phyloP scores from a whole-genome alignment of 2,113 vertebrate genomes.

The Taxidea taxus region DNA sequence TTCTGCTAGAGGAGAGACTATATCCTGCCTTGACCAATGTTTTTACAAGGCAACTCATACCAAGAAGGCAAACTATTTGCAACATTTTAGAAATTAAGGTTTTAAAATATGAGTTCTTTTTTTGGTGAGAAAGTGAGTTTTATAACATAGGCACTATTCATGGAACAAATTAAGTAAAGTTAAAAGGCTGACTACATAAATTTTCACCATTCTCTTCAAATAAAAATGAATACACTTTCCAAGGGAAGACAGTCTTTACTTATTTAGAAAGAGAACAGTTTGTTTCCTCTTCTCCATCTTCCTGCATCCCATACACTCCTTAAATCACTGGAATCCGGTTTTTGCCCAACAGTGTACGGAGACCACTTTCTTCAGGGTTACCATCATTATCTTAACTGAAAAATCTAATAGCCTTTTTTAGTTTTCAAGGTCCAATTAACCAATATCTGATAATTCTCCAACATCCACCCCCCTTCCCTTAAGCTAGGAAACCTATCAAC shows the following conservation, averaged over 20 bases:
- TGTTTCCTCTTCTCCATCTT: not conserved
- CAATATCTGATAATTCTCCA: not conserved
- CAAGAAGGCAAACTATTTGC: conserved; percentile 1
- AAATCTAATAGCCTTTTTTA: not conserved
- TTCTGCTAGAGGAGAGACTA: not conserved
- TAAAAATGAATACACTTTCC: not conserved
- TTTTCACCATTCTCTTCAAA: conserved; percentile 7
- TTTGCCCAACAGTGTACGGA: not conserved
- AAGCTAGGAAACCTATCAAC: not conserved
- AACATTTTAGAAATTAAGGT: not conserved
- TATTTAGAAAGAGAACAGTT: not conserved
- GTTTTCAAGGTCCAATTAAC: not conserved
- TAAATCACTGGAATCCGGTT: not conserved
- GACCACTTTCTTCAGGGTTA: not conserved
- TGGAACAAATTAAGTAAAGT: not conserved
- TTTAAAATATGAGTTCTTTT: not conserved
- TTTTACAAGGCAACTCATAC: conserved; percentile 45
- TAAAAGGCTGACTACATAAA: not conserved
- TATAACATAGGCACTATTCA: not conserved
- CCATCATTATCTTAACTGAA: not conserved
- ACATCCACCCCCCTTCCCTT: not conserved
- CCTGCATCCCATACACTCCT: not conserved
- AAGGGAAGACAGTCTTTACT: not conserved
- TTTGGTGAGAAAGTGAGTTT: not conserved
- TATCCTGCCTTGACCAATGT: not conserved